phyloP scores from a whole-genome alignment of 2,113 vertebrate species.

The Atrichornis clamosus region DNA sequence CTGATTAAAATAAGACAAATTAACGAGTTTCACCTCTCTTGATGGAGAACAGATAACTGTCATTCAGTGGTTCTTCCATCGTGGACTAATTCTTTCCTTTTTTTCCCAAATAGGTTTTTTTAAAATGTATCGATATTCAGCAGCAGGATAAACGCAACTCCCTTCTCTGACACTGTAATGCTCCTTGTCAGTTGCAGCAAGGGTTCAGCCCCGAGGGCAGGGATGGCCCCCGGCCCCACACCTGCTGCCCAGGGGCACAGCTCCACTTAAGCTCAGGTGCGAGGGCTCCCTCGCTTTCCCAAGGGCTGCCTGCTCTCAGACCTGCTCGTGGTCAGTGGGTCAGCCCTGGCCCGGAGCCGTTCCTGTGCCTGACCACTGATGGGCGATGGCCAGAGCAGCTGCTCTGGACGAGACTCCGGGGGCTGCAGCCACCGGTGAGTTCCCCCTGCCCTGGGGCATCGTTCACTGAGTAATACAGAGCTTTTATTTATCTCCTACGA shows the following conservation, averaged over 20 bases:
- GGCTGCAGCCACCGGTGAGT: rapidly evolving
- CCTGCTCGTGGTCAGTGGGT: rapidly evolving
- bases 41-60: slow-evolving; percentile 45
- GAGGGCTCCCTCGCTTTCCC: rapidly evolving
- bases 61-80: background rate
- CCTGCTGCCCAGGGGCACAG: background rate
- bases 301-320: rapidly evolving
- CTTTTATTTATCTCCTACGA: background rate
- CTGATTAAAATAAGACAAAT: slow-evolving; percentile 74
- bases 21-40: slow-evolving; percentile 53
- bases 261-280: background rate
- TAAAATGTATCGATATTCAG: background rate
- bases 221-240: background rate
- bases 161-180: background rate
- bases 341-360: background rate
- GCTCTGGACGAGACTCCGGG: rapidly evolving
- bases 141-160: background rate
- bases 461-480: background rate
- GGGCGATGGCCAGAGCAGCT: rapidly evolving
- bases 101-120: background rate
- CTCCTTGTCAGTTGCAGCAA: background rate
- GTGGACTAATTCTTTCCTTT: background rate
- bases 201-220: background rate
- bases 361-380: rapidly evolving
- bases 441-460: background rate